Evolutionary conservation across 2,113 vertebrate species (phyloP), one percentile per base, ranked within the genome.

Genomic region (Dermatemys mawii): DNA sequence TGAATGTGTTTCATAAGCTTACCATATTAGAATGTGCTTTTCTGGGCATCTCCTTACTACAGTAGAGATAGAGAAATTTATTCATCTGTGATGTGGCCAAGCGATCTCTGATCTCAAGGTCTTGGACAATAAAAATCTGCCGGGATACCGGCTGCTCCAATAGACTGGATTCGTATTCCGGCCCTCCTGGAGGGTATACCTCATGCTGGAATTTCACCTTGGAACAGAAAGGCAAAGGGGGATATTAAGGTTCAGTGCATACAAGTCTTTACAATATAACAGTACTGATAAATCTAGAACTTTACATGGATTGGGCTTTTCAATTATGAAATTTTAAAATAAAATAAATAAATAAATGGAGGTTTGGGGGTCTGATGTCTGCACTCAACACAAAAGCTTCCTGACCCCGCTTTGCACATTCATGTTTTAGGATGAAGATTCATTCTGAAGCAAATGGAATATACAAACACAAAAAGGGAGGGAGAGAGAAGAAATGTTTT

Each of bases 191-290:
- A 1, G 99, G 98, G 88, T 99, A 99, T 10, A 99, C 98, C 87
- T 99, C 99, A 60, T 99, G 99, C 97, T 99, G 99, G 97, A 99
- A 99, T 96, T 99, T 99, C 95, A 99, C 98, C 99, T 99, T 89
- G 84, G 29, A 81, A 87, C 80, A 83, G 8, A 10, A 87, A 57
- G 54, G 46, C 95, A 88, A 87, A 19, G 1, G 19, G 81, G 35
- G 35, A 88, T 4, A 10, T 63, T 78, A 19, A 29, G 13, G 13
- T 86, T 90, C n/a, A 82, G 3, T 38, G 24, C 46, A 92, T 78
- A 19, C 1, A 49, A 49, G 1, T 29, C n/a, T 85, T 76, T 81
- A 84, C 3, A 93, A n/a, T 17, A 22, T 35, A 13, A 53, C 35
- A 81, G 8, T 22, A 86, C n/a, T 11, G 17, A 55, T 51, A 75